Conservation (phyloP, 2,888 invertebrate species). For the Tubulanus polymorphus region DNA sequence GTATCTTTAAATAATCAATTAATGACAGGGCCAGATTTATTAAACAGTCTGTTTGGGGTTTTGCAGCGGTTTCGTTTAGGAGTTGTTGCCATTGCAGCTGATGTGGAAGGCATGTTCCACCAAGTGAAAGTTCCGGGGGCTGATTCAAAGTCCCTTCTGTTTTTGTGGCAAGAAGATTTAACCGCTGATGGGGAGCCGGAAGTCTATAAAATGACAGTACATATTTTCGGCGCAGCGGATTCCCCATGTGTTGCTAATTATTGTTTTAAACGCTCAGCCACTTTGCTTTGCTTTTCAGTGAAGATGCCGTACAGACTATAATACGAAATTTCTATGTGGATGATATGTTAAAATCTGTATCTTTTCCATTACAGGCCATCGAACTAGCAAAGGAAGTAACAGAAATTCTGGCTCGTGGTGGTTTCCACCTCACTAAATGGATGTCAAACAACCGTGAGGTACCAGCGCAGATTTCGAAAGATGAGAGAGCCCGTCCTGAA, state of each 20-base stretch:
- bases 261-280: neutral
- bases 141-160: neutral
- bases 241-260: neutral
- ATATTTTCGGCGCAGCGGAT: neutral
- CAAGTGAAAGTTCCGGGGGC: neutral
- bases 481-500: neutral
- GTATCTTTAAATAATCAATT: neutral
- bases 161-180: neutral
- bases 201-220: neutral
- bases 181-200: neutral
- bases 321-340: slow-evolving; percentile 9
- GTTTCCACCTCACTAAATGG: neutral
- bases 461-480: neutral
- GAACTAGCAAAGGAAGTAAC: neutral
- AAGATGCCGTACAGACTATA: slow-evolving; percentile 1
- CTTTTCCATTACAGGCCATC: neutral
- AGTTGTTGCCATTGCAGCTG: neutral
- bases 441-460: neutral
- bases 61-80: neutral
- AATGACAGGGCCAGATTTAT: neutral
- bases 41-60: neutral
- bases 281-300: neutral
- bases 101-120: neutral
- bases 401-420: neutral
- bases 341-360: slow-evolving; percentile 4